phyloP scores from a whole-genome alignment of 2,797 vertebrate genomes.

The Aphelocoma californica region DNA sequence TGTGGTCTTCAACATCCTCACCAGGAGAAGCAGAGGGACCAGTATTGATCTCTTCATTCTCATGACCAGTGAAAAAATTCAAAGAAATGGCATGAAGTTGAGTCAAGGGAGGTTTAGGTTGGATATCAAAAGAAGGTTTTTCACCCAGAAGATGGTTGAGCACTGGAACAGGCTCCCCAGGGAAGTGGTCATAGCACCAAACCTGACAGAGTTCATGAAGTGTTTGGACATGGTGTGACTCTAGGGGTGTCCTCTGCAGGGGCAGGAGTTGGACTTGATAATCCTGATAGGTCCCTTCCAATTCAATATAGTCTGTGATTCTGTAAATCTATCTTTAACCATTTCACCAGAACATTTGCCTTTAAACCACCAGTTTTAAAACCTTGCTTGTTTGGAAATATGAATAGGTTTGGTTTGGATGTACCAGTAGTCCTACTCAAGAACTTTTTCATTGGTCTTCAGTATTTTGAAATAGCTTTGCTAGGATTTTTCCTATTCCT shows the following conservation, averaged over 20 bases:
- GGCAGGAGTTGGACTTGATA: not conserved
- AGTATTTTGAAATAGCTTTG: not conserved
- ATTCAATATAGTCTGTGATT: no score
- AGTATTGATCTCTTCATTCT: not conserved
- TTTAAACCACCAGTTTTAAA: not conserved
- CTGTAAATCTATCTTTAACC: not conserved
- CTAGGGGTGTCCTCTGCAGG: not conserved
- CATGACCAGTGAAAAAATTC: not conserved
- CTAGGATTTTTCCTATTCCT: not conserved
- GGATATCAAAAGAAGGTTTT: not conserved
- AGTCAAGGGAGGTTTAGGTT: not conserved
- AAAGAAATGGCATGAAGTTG: not conserved
- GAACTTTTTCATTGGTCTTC: not conserved
- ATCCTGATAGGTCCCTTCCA: not conserved
- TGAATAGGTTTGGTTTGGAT: not conserved
- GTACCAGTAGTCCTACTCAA: not conserved
- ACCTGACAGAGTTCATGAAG: not conserved
- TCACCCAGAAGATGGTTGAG: not conserved
- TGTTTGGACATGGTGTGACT: not conserved
- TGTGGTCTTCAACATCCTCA: not conserved
- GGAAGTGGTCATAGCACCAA: not conserved
- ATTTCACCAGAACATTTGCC: not conserved
- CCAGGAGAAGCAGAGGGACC: fast-evolving
- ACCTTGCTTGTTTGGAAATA: not conserved
- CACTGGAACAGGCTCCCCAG: not conserved